These are phyloP conservation scores for Atethmia centrago DNA, from an alignment of 2,888 invertebrate genomes.

Conservation along the genomic window DNA sequence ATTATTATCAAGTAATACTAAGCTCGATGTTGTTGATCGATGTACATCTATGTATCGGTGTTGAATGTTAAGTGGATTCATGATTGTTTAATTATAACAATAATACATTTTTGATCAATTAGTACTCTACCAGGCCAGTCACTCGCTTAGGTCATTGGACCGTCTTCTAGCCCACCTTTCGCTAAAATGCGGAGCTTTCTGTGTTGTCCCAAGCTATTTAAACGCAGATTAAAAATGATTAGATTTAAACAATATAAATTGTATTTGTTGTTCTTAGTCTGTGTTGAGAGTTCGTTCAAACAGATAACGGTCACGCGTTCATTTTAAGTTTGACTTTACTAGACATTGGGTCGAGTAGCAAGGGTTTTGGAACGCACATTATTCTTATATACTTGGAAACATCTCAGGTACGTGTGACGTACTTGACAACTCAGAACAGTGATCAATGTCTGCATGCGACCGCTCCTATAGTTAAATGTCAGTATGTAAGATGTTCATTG, in stretches of 20 bases:
- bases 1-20: slow-evolving; percentile 53
- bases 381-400: not conserved
- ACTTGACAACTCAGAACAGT: not conserved
- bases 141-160: slow-evolving; percentile 33
- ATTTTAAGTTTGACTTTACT: not conserved
- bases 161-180: slow-evolving; percentile 39
- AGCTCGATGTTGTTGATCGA: slow-evolving; percentile 67
- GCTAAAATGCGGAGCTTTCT: slow-evolving; percentile 36
- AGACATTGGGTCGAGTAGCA: not conserved
- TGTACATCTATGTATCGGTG: slow-evolving; percentile 66
- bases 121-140: slow-evolving; percentile 54
- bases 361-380: not conserved
- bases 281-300: slow-evolving; percentile 7
- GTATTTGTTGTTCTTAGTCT: slow-evolving; percentile 19
- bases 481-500: slow-evolving; percentile 30
- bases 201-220: slow-evolving; percentile 41
- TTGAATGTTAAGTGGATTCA: slow-evolving; percentile 57
- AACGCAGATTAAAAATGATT: slow-evolving; percentile 25
- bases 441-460: slow-evolving; percentile 6
- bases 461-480: slow-evolving; percentile 32
- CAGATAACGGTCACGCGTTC: not conserved
- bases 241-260: slow-evolving; percentile 22
- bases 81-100: slow-evolving; percentile 38
- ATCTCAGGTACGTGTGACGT: not conserved
- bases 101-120: slow-evolving; percentile 44